Conservation (phyloP, 1,140 invertebrate genomes). For the Drosophila repletoides region DNA sequence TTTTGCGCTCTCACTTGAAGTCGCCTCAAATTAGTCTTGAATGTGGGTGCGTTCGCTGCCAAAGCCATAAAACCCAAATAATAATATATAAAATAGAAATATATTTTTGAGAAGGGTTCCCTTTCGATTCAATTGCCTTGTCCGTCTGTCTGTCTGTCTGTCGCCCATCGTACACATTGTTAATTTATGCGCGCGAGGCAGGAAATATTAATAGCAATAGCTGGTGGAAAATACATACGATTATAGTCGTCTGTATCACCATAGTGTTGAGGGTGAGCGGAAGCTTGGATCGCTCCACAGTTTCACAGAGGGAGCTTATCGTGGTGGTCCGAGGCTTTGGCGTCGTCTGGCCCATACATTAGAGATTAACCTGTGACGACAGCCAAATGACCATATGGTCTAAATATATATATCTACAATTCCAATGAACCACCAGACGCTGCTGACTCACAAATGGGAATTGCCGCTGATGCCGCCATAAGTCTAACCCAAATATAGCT, state of each 20-base stretch:
- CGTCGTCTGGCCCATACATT: conserved; percentile 28
- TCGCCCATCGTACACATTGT: conserved; percentile 19
- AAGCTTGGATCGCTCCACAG: conserved; percentile 14
- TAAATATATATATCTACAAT: conserved; percentile 3
- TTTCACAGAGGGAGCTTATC: not conserved
- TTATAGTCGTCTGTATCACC: not conserved
- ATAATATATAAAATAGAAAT: conserved; percentile 20
- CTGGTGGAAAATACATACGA: conserved; percentile 20
- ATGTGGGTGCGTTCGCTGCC: conserved; percentile 50
- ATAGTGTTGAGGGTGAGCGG: conserved; percentile 36
- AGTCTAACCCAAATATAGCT: too few species aligned
- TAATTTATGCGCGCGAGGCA: conserved; percentile 76
- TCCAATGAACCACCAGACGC: not conserved
- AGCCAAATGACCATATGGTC: conserved; percentile 26
- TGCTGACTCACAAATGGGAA: conserved; percentile 16
- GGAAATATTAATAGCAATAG: conserved; percentile 74
- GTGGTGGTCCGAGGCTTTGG: conserved; percentile 17
- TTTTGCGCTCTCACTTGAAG: not conserved
- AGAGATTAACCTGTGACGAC: conserved; percentile 24
- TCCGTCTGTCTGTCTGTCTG: too few species aligned
- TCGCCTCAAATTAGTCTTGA: conserved; percentile 23
- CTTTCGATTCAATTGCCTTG: conserved; percentile 25
- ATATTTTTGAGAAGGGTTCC: conserved; percentile 65
- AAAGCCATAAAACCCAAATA: conserved; percentile 56
- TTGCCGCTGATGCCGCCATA: too few species aligned